Evolutionary conservation across 2,888 invertebrate species (phyloP).

Genomic region (Drosophila barbarae): DNA sequence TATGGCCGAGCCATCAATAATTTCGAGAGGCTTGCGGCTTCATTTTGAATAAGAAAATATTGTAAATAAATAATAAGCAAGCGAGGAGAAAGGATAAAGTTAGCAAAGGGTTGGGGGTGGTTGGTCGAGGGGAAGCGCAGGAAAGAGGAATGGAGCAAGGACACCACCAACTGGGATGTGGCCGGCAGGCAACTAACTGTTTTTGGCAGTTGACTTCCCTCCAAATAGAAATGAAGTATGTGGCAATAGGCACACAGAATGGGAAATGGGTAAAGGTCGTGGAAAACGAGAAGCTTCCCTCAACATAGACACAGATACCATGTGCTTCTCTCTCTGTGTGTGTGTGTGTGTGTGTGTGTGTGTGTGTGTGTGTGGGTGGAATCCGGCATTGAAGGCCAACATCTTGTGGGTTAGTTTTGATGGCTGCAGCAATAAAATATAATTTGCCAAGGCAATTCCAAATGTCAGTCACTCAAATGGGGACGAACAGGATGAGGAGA

Average conservation of each 20-base stretch:
- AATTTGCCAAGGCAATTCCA: slow-evolving; percentile 43
- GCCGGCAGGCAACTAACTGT: slow-evolving; percentile 56
- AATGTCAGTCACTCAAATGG: slow-evolving; percentile 39
- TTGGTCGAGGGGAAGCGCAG: neutral
- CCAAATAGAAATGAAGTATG: slow-evolving; percentile 55
- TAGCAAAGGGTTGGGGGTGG: slow-evolving; percentile 7
- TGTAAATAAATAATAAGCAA: slow-evolving; percentile 70
- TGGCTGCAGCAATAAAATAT: slow-evolving; percentile 49
- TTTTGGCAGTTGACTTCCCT: slow-evolving; percentile 58
- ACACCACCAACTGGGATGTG: slow-evolving; percentile 30
- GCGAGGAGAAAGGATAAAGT: slow-evolving; percentile 13
- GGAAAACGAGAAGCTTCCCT: slow-evolving; percentile 37
- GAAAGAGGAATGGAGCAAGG: neutral
- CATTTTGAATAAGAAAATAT: slow-evolving; percentile 74
- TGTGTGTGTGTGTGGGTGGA: neutral
- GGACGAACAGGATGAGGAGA: neutral
- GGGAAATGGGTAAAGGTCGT: slow-evolving; percentile 11
- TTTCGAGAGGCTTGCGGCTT: slow-evolving; percentile 66
- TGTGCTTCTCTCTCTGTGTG: too few relatives aligned
- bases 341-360: too few relatives aligned
- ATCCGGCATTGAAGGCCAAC: slow-evolving; percentile 36
- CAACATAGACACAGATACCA: neutral
- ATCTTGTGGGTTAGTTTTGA: slow-evolving; percentile 48
- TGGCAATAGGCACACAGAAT: slow-evolving; percentile 47
- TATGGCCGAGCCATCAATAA: slow-evolving; percentile 66